Conservation (phyloP, 2,888 invertebrate species). For the Palloptera scutellata region DNA sequence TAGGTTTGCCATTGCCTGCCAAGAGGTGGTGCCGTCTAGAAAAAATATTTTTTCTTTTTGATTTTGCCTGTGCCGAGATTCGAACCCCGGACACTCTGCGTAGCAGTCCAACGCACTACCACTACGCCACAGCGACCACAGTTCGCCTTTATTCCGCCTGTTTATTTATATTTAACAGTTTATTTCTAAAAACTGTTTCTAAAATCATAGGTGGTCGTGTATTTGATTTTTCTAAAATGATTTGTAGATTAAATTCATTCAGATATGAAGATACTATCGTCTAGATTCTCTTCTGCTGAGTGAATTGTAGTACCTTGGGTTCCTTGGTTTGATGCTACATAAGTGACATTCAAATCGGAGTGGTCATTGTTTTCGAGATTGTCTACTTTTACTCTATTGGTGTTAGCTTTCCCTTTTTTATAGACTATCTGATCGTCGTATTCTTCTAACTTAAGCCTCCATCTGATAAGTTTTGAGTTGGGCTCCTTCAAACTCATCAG, state of each 20-base stretch:
- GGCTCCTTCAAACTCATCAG: conserved; percentile 57
- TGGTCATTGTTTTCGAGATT: conserved; percentile 10
- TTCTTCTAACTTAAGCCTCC: no score
- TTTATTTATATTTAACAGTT: no score
- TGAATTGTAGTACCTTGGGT: conserved; percentile 28
- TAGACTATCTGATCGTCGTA: conserved; percentile 42
- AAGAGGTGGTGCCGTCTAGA: no score
- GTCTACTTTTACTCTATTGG: conserved; percentile 32
- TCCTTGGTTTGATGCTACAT: conserved; percentile 19
- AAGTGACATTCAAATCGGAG: conserved; percentile 24
- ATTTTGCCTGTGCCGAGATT: no score
- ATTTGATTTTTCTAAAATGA: conserved; percentile 30
- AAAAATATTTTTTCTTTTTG: no score
- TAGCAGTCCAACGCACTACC: no score
- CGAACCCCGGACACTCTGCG: no score
- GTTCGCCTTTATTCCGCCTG: no score
- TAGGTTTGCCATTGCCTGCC: no score
- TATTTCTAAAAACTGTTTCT: conserved; percentile 33
- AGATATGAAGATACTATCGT: conserved; percentile 20
- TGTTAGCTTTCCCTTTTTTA: conserved; percentile 39
- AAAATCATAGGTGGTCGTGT: conserved; percentile 15
- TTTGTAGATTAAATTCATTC: conserved; percentile 36
- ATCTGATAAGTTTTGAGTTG: conserved; percentile 49
- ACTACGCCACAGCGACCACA: no score
- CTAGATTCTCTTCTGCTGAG: conserved; percentile 31